Percentiles rank a stretch among this genome's conserved stretches.
phyloP scores from a whole-genome alignment of 2,888 invertebrate species.

The Nowickia ferox region DNA sequence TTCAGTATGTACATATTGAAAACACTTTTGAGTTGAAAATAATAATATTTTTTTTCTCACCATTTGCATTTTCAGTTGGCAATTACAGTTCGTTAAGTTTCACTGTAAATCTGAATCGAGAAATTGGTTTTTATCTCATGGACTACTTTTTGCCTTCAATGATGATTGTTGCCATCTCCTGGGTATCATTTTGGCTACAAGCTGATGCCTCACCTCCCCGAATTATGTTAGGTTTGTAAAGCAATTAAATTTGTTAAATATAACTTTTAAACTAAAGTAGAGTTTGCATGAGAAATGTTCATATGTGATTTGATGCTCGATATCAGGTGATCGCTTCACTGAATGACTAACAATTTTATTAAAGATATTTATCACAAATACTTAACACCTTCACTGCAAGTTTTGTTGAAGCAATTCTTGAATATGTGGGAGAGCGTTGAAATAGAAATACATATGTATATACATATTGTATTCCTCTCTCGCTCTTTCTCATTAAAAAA shows the following conservation, averaged over 20 bases:
- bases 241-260: neutral
- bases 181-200: constrained; percentile 81
- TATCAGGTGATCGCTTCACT: too few relatives aligned
- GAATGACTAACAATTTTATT: too few relatives aligned
- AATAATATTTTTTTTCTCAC: neutral
- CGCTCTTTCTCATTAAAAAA: too few relatives aligned
- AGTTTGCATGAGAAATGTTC: too few relatives aligned
- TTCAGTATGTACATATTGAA: constrained; percentile 75
- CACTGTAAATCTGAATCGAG: constrained; percentile 79
- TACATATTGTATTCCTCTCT: too few relatives aligned
- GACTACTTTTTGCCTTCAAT: constrained; percentile 80
- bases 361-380: too few relatives aligned
- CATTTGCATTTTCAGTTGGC: constrained; percentile 73
- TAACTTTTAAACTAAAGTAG: neutral
- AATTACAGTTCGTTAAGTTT: constrained; percentile 79
- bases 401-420: too few relatives aligned
- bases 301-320: too few relatives aligned
- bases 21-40: neutral
- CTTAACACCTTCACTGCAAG: too few relatives aligned
- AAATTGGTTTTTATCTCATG: constrained; percentile 80
- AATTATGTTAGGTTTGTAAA: constrained; percentile 78
- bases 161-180: constrained; percentile 81
- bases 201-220: constrained; percentile 80
- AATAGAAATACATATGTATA: too few relatives aligned
- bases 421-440: too few relatives aligned